A percentile compares a stretch with the other conserved stretches of the same genome.
Evolutionary conservation across 2,113 vertebrate genomes (phyloP).

Genomic region (Oenanthe melanoleuca): DNA sequence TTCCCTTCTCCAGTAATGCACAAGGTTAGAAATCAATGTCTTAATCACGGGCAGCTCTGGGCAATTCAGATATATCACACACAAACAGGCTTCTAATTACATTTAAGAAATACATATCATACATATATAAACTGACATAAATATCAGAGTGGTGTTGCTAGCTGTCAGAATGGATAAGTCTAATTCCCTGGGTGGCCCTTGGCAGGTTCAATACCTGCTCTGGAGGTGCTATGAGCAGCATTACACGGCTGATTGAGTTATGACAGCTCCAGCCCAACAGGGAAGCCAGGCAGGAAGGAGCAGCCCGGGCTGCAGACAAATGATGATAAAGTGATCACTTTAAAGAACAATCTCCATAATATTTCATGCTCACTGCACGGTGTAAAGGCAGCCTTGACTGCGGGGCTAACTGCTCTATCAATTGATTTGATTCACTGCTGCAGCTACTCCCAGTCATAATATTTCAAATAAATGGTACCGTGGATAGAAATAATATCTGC

Average conservation of each 20-base stretch:
- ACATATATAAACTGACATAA: constrained; percentile 85
- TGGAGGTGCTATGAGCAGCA: constrained; percentile 73
- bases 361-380: constrained; percentile 95
- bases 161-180: constrained; percentile 87
- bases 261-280: constrained; percentile 93
- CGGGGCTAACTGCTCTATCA: constrained; percentile 98
- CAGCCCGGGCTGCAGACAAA: constrained; percentile 90
- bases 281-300: constrained; percentile 81
- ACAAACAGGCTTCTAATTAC: constrained; percentile 73
- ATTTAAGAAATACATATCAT: constrained; percentile 78
- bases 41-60: constrained; percentile 67
- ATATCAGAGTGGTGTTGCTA: constrained; percentile 82
- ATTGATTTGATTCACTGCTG: constrained; percentile 99
- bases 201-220: constrained; percentile 81
- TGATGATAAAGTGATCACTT: constrained; percentile 99
- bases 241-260: constrained; percentile 99
- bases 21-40: constrained; percentile 74
- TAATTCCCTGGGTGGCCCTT: constrained; percentile 83
- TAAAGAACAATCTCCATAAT: constrained; percentile 99
- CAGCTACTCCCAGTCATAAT: constrained; percentile 94
- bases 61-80: constrained; percentile 69
- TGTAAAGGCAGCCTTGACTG: constrained; percentile 82
- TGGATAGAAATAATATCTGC: constrained; percentile 99
- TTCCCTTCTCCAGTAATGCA: constrained; percentile 62
- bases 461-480: constrained; percentile 99